These are phyloP conservation scores for Limnodromus scolopaceus DNA, from an alignment of 2,797 vertebrate species.

Conservation along the genomic window DNA sequence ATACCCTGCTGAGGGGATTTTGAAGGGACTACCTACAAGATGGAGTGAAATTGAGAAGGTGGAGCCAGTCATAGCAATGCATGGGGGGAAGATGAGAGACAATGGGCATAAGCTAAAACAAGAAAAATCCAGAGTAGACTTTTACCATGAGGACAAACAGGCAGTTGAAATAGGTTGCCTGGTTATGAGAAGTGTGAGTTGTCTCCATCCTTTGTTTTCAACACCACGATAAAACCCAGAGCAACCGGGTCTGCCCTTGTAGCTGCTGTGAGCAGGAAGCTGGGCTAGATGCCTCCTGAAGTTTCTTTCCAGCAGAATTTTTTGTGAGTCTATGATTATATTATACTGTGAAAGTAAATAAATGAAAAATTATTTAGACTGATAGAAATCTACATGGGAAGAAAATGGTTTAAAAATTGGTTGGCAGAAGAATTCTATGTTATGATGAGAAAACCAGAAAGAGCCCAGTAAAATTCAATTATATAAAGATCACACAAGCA, in stretches of 20 bases:
- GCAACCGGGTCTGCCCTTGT: not conserved
- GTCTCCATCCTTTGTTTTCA: not conserved
- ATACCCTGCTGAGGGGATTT: not conserved
- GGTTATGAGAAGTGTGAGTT: not conserved
- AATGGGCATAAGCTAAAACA: rapidly evolving
- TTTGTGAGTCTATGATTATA: not conserved
- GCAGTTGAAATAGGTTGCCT: not conserved
- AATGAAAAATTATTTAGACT: not conserved
- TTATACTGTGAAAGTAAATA: not conserved
- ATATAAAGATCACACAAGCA: not conserved
- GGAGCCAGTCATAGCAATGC: not conserved
- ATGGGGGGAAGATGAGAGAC: not conserved
- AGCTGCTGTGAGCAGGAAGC: not conserved
- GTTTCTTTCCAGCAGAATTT: not conserved
- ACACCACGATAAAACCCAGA: not conserved
- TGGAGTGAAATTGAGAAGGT: not conserved
- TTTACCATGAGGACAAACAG: not conserved
- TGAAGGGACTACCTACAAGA: not conserved
- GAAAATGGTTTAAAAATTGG: not conserved
- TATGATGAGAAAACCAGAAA: not conserved
- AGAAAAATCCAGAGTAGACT: not conserved
- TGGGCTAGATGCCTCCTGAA: not conserved
- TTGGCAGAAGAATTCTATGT: not conserved
- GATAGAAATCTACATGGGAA: not conserved
- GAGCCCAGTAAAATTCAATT: not conserved